Evolutionary conservation across 2,113 vertebrate species (phyloP).

Genomic region (Syngnathus scovelli): DNA sequence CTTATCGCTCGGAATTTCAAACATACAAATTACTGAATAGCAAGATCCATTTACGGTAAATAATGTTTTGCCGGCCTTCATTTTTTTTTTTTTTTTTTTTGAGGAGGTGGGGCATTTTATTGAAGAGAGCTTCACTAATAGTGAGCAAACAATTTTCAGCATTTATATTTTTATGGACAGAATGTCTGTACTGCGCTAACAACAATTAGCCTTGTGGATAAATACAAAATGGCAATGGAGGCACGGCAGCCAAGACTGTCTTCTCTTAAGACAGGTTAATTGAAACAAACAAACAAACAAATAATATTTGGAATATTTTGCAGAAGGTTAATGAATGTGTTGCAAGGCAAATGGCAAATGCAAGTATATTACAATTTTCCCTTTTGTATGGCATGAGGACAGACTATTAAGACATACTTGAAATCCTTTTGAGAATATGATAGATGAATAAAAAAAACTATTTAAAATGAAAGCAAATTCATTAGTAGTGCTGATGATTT

Average conservation of each 20-base stretch:
- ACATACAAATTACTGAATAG: not conserved
- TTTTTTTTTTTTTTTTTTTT: not conserved
- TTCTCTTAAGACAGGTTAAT: conserved; percentile 18
- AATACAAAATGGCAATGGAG: conserved; percentile 6
- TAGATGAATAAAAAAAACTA: not conserved
- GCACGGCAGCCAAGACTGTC: conserved; percentile 3
- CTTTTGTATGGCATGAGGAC: conserved; percentile 20
- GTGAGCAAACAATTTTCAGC: not conserved
- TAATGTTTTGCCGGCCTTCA: not conserved
- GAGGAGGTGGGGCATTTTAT: not conserved
- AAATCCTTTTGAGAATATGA: not conserved
- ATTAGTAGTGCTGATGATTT: not conserved
- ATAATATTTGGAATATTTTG: conserved; percentile 2
- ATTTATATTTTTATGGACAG: not conserved
- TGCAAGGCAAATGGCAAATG: conserved; percentile 46
- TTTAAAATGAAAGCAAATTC: not conserved
- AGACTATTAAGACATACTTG: conserved; percentile 3
- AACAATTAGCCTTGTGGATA: not conserved
- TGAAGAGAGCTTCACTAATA: not conserved
- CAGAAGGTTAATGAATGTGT: conserved; percentile 28
- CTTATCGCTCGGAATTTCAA: no score
- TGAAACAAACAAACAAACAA: conserved; percentile 4
- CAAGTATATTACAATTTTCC: conserved; percentile 26
- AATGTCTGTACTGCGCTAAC: not conserved
- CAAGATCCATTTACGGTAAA: not conserved